These are phyloP conservation scores for Odontesthes bonariensis DNA, from an alignment of 2,113 vertebrate species.

Conservation along the genomic window DNA sequence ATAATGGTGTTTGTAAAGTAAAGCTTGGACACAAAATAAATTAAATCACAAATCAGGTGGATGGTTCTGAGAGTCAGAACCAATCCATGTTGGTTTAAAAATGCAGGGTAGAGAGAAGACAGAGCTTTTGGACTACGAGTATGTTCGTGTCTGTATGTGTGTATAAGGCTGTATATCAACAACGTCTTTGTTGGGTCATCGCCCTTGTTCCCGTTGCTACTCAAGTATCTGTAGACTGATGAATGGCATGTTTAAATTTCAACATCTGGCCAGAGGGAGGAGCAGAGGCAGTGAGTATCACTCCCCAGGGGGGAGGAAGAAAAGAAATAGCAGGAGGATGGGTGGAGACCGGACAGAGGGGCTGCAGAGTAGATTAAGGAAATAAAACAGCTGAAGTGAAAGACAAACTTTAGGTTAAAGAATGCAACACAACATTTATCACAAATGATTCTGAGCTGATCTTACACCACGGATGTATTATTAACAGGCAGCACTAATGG, in stretches of 20 bases:
- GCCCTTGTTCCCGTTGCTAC: slow-evolving; percentile 28
- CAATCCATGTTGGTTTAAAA: slow-evolving; percentile 19
- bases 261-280: slow-evolving; percentile 73
- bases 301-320: slow-evolving; percentile 23
- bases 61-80: background rate
- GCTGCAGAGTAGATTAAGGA: slow-evolving; percentile 17
- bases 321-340: slow-evolving; percentile 61
- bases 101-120: background rate
- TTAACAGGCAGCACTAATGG: slow-evolving; percentile 45
- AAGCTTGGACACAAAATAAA: slow-evolving; percentile 3
- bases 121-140: background rate
- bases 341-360: slow-evolving; percentile 39
- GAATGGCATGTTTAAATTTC: slow-evolving; percentile 67
- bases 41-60: slow-evolving; percentile 17
- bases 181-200: slow-evolving; percentile 46
- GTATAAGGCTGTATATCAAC: slow-evolving; percentile 24
- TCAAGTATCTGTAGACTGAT: slow-evolving; percentile 46
- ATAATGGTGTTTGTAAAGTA: background rate
- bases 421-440: slow-evolving; percentile 9
- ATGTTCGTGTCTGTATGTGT: background rate
- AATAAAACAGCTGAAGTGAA: slow-evolving; percentile 37
- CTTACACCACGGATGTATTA: slow-evolving; percentile 47
- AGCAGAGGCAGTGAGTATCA: slow-evolving; percentile 48
- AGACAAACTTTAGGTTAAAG: slow-evolving; percentile 16
- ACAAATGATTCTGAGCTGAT: slow-evolving; percentile 34